Conservation (phyloP, 53 echinoderm and acorn worm genomes). For the Astropecten irregularis region DNA sequence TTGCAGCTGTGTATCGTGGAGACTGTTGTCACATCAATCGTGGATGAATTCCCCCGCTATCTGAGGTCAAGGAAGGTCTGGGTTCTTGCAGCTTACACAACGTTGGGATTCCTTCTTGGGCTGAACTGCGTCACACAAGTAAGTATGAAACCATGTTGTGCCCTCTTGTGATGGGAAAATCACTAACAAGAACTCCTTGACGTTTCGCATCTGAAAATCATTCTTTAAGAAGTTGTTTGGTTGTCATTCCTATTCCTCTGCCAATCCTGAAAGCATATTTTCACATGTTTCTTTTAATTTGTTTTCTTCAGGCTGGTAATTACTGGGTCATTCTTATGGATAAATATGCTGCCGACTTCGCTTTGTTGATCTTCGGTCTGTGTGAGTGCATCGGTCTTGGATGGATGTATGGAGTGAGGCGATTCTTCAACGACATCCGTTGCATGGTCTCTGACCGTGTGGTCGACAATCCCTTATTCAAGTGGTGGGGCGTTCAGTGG, state of each 20-base stretch:
- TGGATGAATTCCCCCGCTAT: slow-evolving; percentile 81
- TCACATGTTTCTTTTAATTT: slow-evolving; percentile 9
- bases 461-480: slow-evolving; percentile 55
- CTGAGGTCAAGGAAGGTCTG: slow-evolving; percentile 80
- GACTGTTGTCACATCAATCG: slow-evolving; percentile 90
- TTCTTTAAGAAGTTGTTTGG: too few relatives aligned
- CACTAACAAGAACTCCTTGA: too few relatives aligned
- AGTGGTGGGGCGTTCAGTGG: slow-evolving; percentile 74
- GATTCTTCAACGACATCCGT: slow-evolving; percentile 82
- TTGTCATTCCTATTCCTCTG: too few relatives aligned
- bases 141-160: slow-evolving; percentile 34
- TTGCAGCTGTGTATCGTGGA: slow-evolving; percentile 91
- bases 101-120: slow-evolving; percentile 77
- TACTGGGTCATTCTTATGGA: slow-evolving; percentile 70
- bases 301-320: slow-evolving; percentile 51
- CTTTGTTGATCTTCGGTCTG: slow-evolving; percentile 91
- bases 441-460: slow-evolving; percentile 53
- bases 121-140: slow-evolving; percentile 97
- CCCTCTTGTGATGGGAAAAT: too few relatives aligned
- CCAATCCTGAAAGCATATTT: too few relatives aligned
- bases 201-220: too few relatives aligned
- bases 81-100: slow-evolving; percentile 73
- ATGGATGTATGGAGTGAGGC: slow-evolving; percentile 86
- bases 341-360: slow-evolving; percentile 86
- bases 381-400: slow-evolving; percentile 88